Conservation (phyloP, 2,797 vertebrate genomes). For the Nothura maculosa region DNA sequence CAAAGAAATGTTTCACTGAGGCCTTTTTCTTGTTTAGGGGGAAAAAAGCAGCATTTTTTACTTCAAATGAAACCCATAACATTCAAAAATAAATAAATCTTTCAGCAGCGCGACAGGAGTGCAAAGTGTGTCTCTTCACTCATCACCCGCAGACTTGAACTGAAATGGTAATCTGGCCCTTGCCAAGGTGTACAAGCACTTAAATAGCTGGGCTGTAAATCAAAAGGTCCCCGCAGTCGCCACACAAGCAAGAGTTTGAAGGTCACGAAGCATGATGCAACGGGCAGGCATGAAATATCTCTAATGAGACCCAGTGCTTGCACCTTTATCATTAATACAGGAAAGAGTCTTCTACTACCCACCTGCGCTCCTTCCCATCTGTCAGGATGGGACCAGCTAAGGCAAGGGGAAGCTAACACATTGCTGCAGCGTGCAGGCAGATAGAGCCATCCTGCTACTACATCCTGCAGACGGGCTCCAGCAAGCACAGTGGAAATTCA, state of each 20-base stretch:
- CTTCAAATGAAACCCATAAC: slow-evolving; percentile 18
- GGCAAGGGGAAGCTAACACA: slow-evolving; percentile 10
- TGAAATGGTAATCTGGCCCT: slow-evolving; percentile 61
- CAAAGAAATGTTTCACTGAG: background rate
- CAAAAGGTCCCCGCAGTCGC: slow-evolving; percentile 32
- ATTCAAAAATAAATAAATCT: slow-evolving; percentile 51
- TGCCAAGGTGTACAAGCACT: slow-evolving; percentile 63
- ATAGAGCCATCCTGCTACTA: background rate
- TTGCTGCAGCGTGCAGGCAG: background rate
- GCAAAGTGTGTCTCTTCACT: slow-evolving; percentile 53
- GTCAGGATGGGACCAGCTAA: background rate
- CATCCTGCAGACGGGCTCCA: slow-evolving; percentile 24
- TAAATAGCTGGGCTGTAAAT: slow-evolving; percentile 42
- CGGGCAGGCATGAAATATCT: slow-evolving; percentile 30
- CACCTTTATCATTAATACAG: background rate
- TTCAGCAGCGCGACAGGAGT: slow-evolving; percentile 25
- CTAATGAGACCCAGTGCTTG: background rate
- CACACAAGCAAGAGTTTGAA: slow-evolving; percentile 32
- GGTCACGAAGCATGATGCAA: slow-evolving; percentile 57
- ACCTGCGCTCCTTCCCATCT: background rate
- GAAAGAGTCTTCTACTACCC: background rate
- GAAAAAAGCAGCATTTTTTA: background rate
- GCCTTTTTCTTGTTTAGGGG: background rate
- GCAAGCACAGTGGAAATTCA: slow-evolving; percentile 18
- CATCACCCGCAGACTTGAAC: slow-evolving; percentile 39